A percentile compares a stretch with the other conserved stretches of the same genome.
Evolutionary conservation across 2,113 vertebrate genomes (phyloP).

Genomic region (Tonatia bakeri): DNA sequence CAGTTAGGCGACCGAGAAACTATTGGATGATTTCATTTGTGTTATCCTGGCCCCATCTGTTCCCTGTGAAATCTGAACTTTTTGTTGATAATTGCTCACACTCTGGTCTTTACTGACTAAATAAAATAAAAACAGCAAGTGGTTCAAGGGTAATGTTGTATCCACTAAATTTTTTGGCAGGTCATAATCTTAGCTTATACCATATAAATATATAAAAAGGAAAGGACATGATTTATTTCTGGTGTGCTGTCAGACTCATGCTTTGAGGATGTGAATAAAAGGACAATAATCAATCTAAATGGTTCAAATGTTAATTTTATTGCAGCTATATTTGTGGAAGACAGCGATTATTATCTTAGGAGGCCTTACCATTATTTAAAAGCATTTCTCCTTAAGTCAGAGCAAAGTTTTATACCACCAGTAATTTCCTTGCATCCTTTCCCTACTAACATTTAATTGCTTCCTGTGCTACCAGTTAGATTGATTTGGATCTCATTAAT

Average conservation of each 20-base stretch:
- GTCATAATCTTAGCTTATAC: neutral
- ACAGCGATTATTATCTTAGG: slow-evolving; percentile 30
- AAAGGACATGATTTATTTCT: slow-evolving; percentile 16
- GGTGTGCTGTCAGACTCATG: neutral
- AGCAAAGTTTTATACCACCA: slow-evolving; percentile 42
- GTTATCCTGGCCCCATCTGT: neutral
- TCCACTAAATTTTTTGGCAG: neutral
- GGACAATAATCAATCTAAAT: slow-evolving; percentile 26
- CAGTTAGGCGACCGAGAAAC: neutral
- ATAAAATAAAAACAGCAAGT: neutral
- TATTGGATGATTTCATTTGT: neutral
- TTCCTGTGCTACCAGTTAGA: slow-evolving; percentile 46
- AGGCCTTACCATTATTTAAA: slow-evolving; percentile 41
- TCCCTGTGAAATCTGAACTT: neutral
- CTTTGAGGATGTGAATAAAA: slow-evolving; percentile 37
- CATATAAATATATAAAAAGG: neutral
- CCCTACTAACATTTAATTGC: slow-evolving; percentile 62
- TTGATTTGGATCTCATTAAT: slow-evolving; percentile 62
- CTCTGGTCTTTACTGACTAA: neutral
- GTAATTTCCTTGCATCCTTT: slow-evolving; percentile 51
- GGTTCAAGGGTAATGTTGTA: neutral
- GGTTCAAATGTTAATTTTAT: slow-evolving; percentile 42
- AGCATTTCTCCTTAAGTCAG: slow-evolving; percentile 45
- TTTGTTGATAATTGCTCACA: neutral
- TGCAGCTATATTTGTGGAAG: slow-evolving; percentile 10